Conservation (phyloP, 2,888 invertebrate species). For the Pterostichus madidus region DNA sequence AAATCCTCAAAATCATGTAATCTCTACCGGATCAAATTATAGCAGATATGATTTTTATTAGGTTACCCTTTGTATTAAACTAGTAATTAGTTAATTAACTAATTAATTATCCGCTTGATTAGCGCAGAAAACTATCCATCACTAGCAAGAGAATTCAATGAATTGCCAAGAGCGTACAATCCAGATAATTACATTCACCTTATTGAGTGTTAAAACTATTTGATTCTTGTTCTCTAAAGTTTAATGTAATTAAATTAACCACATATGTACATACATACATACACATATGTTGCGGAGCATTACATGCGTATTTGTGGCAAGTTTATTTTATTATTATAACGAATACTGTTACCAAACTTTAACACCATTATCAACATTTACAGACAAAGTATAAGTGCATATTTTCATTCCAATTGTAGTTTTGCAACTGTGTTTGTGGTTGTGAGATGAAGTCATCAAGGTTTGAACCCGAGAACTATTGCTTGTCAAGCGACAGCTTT, state of each 20-base stretch:
- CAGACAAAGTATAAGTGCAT: too few species aligned
- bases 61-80: slow-evolving; percentile 17
- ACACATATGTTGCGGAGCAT: too few species aligned
- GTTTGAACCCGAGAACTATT: too few species aligned
- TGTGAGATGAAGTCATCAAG: too few species aligned
- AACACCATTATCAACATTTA: too few species aligned
- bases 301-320: too few species aligned
- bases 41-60: slow-evolving; percentile 7
- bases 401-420: too few species aligned
- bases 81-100: slow-evolving; percentile 56
- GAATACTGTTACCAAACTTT: too few species aligned
- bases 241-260: slow-evolving; percentile 42
- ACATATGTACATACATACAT: slow-evolving; percentile 3
- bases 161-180: slow-evolving; percentile 11
- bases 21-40: not conserved
- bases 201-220: slow-evolving; percentile 30
- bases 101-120: slow-evolving; percentile 48
- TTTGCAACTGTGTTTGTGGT: too few species aligned
- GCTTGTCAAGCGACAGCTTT: too few species aligned
- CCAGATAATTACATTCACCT: slow-evolving; percentile 30
- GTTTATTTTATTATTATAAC: too few species aligned
- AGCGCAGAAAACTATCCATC: slow-evolving; percentile 11
- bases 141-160: not conserved
- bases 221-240: slow-evolving; percentile 3
- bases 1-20: not conserved